Evolutionary conservation across 2,888 invertebrate genomes (phyloP).

Genomic region (Acleris emargana): DNA sequence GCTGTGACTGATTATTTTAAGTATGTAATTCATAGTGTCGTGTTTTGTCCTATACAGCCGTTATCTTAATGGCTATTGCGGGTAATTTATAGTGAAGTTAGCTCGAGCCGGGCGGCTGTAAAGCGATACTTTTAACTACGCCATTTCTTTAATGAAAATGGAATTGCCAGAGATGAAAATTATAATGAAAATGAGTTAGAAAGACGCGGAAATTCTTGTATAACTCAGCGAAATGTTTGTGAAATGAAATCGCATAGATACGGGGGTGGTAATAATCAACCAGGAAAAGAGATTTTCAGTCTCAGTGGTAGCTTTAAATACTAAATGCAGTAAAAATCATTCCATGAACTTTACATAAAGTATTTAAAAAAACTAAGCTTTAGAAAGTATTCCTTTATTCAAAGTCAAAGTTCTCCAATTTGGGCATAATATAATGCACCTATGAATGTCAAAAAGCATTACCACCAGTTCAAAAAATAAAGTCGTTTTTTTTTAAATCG

Average conservation of each 20-base stretch:
- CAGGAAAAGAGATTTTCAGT: too few species aligned
- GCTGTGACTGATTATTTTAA: conserved; percentile 62
- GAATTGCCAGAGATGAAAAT: background rate
- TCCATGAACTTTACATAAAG: too few species aligned
- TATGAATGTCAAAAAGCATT: too few species aligned
- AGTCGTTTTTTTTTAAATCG: too few species aligned
- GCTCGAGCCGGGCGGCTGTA: conserved; percentile 12
- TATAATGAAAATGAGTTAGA: background rate
- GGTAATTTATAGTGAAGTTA: conserved; percentile 47
- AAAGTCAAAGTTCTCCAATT: too few species aligned
- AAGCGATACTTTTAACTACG: conserved; percentile 30
- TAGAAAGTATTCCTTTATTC: too few species aligned
- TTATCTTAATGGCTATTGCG: conserved; percentile 66
- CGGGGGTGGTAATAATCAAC: too few species aligned
- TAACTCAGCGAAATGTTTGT: background rate
- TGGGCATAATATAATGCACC: too few species aligned
- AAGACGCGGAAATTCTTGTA: background rate
- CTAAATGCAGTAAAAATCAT: too few species aligned
- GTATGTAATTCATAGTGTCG: conserved; percentile 53
- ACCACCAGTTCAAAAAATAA: too few species aligned
- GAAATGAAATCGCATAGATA: background rate
- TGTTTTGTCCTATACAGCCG: conserved; percentile 55
- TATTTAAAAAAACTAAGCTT: too few species aligned
- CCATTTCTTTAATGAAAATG: conserved; percentile 21
- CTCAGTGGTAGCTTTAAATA: too few species aligned